Base-by-base conservation (phyloP, 1,140 invertebrate species). In the Penaeus indicus region DNA sequence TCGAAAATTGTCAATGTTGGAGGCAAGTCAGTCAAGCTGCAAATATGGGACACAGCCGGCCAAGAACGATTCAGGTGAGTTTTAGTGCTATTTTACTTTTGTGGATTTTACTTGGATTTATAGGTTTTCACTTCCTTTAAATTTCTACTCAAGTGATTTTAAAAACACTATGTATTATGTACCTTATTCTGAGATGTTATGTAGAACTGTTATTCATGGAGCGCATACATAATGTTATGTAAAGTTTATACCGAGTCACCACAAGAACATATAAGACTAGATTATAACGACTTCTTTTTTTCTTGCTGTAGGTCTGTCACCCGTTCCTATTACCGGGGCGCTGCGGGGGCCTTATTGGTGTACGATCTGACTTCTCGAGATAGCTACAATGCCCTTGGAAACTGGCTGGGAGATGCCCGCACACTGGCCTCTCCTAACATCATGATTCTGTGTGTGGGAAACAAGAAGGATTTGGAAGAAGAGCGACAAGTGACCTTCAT, bases 361-460 rank as follows among this genome's bases (percentile, higher is more conserved):
- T 97, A 96, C 93, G 96, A 97, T 91, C 96, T 96, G 80, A 96
- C 96, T 86, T 96, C 96, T 86, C 94, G 96, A 85, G 96, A 97
- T 91, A 96, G 96, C 63, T 97, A 97, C 92, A 97, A 96, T 93
- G 95, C 96, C 88, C 93, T 97, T 75, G 94, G 95, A 25, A 96
- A 96, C 87, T 97, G 96, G 96, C 94, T 97, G 8, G 95, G 96
- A 92, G 97, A 98, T 94, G 97, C 97, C 16, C 94, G 96, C 54
- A 96, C 96, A 88, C 93, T 98, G 90, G 96, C 97, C 85, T 97
- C 96, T 92, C 96, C 96, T 47, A 97, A 97, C 92, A 97, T 97
- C 91, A 95, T 96, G 25, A 96, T 97, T 88, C 93, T 97, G 18
- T 93, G 97, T 79, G 96, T 97, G 86, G 96, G 96, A 7, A 97